Base-by-base conservation (phyloP, 2,113 vertebrate species). In the Pseudorectes ferrugineus region DNA sequence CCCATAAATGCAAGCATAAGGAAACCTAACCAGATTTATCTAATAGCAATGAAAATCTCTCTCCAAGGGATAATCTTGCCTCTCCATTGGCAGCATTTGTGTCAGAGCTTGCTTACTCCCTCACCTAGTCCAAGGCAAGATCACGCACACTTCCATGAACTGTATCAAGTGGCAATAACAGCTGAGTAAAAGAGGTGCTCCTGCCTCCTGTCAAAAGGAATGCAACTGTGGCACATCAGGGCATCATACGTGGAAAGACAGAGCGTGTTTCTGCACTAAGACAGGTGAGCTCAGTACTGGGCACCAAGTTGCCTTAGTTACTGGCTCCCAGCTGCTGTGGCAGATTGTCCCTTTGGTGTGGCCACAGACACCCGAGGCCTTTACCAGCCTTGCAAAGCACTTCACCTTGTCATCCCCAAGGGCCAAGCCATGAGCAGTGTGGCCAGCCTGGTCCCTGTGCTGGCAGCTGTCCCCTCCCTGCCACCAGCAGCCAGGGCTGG, bases 171-270 rank as follows among this genome's bases (percentile, higher is more conserved):
- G 43, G 46, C 46, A 55, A 51, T n/a, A 74, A 76, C 58, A 81
- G 35, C 54, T 31, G 10, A 59, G 11, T 38, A 63, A 57, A 55
- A 28, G 42, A 89, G 16, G 21, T 46, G 6, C 38, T 36, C 49
- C 38, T 35, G 36, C 36, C 17, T 57, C 46, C 59, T 80, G 52
- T 20, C 48, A 55, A 49, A 77, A 70, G 5, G 7, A 84, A 33
- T 14, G 24, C 19, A 31, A 8, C 22, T 24, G 3, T 19, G 45
- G 45, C 59, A 43, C 35, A 45, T 15, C 49, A 55, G 18, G 38
- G 14, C 14, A 33, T 45, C 55, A 35, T 12, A 11, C 0, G 0
- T 8, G 62, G 54, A 57, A 42, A 38, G 35, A 26, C 1, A 9
- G 52, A 88, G 38, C 8, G 0, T 9, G 6, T 9, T 73, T 70